phyloP scores from a whole-genome alignment of 2,888 invertebrate species.

The Bedellia somnulentella region DNA sequence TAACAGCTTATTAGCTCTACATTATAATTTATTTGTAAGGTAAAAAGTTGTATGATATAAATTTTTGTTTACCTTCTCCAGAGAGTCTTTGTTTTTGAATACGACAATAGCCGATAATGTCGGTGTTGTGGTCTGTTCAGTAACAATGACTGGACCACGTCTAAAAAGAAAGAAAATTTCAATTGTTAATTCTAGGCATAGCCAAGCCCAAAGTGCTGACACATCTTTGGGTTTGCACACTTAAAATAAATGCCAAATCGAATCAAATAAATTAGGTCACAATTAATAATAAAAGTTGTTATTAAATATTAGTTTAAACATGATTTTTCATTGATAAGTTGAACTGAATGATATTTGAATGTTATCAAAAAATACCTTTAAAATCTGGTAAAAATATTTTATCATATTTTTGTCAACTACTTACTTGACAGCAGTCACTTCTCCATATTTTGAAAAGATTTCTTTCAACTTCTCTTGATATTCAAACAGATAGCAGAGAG shows the following conservation, averaged over 20 bases:
- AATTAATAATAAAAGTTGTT: conserved; percentile 12
- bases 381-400: no score
- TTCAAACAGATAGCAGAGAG: conserved; percentile 46
- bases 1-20: no score
- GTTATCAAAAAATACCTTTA: conserved; percentile 30
- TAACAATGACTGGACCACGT: conserved; percentile 62
- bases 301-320: not conserved
- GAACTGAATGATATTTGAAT: conserved; percentile 55
- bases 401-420: no score
- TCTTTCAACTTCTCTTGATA: conserved; percentile 56
- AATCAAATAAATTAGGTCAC: conserved; percentile 11
- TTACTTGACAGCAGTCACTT: conserved; percentile 43
- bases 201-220: conserved; percentile 18
- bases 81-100: conserved; percentile 61
- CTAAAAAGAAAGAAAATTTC: conserved; percentile 58
- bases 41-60: conserved; percentile 29
- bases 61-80: conserved; percentile 58
- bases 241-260: no score
- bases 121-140: conserved; percentile 60
- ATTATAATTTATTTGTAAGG: conserved; percentile 11
- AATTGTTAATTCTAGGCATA: conserved; percentile 38
- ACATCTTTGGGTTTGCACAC: not conserved
- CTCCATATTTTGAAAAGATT: conserved; percentile 48
- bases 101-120: conserved; percentile 61
- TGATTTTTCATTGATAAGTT: conserved; percentile 1